Evolutionary conservation across 2,797 vertebrate species (phyloP), one percentile per base, ranked within the genome.

Genomic region (Tympanoctomys barrerae): DNA sequence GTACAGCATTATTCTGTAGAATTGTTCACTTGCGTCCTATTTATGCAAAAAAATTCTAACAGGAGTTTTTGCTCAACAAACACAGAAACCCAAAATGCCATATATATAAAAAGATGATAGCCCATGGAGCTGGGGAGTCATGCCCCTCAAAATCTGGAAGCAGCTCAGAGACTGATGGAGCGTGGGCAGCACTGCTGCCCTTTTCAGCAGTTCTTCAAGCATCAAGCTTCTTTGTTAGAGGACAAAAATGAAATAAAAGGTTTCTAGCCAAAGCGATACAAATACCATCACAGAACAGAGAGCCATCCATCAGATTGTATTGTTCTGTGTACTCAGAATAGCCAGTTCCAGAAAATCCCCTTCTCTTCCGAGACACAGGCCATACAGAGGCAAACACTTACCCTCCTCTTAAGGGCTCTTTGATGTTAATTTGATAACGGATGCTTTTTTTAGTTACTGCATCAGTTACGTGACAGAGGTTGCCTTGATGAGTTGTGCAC

Each of bases 151-250:
- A 92, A 84, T 75, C 42, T 84, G 73, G 87, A 90, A 90, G 95
- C 75, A 87, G 64, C 77, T 71, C 79, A 46, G 39, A 75, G 83
- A 94, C 62, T 87, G 83, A 94, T 61, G 39, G 84, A 82, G 31
- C 1, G 1, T 95, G 59, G 78, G 93, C 73, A 64, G 71, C 93
- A 49, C 61, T 31, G 8, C 39, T 95, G 71, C 54, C 79, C 73
- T 90, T 94, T 95, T 85, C 85, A 94, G 73, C 49, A 78, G 62
- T 87, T 95, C 87, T 97, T 89, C 82, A 96, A 95, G 88, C 59
- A 94, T 93, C 85, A 87, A 66, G 79, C n/a, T 79, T 94, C 82
- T 97, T 94, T 85, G 89, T 97, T 94, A 94, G 83, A 96, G 77
- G 90, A 91, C 78, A 91, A 93, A 96, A 94, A 96, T 87, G 57